A percentile compares a stretch with the other conserved stretches of the same genome.
Conservation (phyloP, 2,113 vertebrate species). For the Rhabdornis inornatus region DNA sequence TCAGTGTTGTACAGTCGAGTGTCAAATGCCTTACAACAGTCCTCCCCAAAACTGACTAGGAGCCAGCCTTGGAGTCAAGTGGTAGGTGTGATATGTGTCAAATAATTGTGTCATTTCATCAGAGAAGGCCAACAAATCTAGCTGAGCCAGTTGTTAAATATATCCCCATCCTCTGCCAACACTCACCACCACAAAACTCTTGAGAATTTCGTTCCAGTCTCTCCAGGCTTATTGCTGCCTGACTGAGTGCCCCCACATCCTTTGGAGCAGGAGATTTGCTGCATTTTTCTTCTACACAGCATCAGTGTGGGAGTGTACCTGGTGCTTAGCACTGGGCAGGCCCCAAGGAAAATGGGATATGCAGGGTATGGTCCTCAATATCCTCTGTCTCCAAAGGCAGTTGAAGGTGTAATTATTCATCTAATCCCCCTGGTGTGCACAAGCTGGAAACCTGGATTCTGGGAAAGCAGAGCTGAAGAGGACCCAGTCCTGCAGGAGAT, state of each 20-base stretch:
- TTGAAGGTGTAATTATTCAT: background rate
- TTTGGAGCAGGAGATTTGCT: background rate
- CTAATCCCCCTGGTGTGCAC: background rate
- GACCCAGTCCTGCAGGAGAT: background rate
- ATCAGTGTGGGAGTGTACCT: accelerated
- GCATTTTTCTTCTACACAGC: background rate
- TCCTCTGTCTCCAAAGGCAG: background rate
- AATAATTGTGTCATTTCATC: background rate
- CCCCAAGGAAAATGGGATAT: background rate
- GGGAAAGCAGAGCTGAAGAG: background rate
- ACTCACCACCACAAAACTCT: background rate
- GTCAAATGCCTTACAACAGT: slow-evolving; percentile 20
- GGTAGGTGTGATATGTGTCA: slow-evolving; percentile 34
- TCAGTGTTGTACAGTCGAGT: background rate
- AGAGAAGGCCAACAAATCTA: background rate
- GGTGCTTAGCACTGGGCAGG: background rate
- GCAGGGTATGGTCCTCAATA: background rate
- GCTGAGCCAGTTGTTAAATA: background rate
- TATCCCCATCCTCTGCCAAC: background rate
- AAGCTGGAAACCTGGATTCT: background rate
- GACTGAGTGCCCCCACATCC: accelerated
- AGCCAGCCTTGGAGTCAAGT: slow-evolving; percentile 12
- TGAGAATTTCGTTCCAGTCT: background rate
- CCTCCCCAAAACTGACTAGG: slow-evolving; percentile 25
- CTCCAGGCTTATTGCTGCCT: background rate